These are phyloP conservation scores for Lepidocyrtoides sp. DNA, from an alignment of 2,888 invertebrate species.

Conservation along the genomic window DNA sequence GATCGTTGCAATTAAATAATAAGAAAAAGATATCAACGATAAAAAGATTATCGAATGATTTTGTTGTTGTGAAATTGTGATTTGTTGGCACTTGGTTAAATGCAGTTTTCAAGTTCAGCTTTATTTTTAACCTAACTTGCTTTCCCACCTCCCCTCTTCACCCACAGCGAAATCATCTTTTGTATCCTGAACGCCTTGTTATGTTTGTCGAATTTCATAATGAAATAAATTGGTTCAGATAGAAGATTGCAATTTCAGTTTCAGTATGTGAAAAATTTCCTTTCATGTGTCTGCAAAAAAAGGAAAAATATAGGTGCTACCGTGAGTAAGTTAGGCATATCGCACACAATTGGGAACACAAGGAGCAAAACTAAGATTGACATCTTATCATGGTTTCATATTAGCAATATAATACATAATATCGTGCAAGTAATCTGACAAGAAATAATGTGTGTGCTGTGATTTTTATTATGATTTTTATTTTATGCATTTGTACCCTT, in stretches of 20 bases:
- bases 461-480: conserved; percentile 1
- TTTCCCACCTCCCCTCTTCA: neutral
- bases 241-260: neutral
- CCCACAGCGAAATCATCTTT: neutral
- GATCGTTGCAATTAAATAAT: neutral
- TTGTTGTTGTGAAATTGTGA: conserved; percentile 58
- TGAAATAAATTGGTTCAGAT: neutral
- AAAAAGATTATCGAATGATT: conserved; percentile 29
- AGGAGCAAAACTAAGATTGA: conserved; percentile 3
- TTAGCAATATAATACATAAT: neutral
- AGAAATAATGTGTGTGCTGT: neutral
- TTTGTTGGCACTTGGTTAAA: conserved; percentile 52
- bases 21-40: conserved; percentile 9
- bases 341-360: neutral
- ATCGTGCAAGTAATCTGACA: conserved; percentile 26
- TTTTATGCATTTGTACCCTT: conserved; percentile 19
- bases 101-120: conserved; percentile 70
- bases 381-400: conserved; percentile 14
- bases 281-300: neutral
- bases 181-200: neutral
- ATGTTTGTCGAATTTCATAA: neutral
- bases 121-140: neutral
- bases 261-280: neutral
- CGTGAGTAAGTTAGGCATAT: neutral
- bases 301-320: too few species aligned